Evolutionary conservation across 2,888 invertebrate genomes (phyloP).

Genomic region (Abrostola tripartita): DNA sequence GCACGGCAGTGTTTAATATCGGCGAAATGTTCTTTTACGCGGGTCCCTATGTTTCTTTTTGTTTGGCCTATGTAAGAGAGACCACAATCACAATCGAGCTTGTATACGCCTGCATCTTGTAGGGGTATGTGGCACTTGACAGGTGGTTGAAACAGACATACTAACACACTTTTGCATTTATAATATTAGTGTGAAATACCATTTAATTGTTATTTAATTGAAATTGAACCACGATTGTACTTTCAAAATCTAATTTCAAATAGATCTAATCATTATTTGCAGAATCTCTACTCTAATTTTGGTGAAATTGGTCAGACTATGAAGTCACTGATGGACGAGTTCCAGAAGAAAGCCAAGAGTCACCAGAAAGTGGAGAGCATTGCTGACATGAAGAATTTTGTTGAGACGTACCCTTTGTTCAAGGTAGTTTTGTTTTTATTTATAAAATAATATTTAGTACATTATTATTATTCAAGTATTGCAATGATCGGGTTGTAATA

Average conservation of each 20-base stretch:
- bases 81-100: no score
- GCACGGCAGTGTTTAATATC: no score
- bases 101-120: no score
- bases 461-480: not conserved
- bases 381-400: constrained; percentile 99
- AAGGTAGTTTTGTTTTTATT: constrained; percentile 85
- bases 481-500: no score
- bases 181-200: no score
- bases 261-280: constrained; percentile 43
- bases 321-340: constrained; percentile 98
- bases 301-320: constrained; percentile 99
- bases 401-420: constrained; percentile 99
- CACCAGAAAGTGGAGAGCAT: constrained; percentile 99
- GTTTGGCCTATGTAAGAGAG: no score
- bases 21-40: no score
- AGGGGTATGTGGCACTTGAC: no score
- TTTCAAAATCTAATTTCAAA: not conserved
- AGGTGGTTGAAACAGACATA: no score
- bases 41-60: no score
- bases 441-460: not conserved
- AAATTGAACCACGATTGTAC: not conserved
- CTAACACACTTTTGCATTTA: no score
- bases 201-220: not conserved
- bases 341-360: constrained; percentile 97
- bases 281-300: constrained; percentile 98